These are phyloP conservation scores for Scaptomyza hsui DNA, from an alignment of 1,140 invertebrate species.

Conservation along the genomic window DNA sequence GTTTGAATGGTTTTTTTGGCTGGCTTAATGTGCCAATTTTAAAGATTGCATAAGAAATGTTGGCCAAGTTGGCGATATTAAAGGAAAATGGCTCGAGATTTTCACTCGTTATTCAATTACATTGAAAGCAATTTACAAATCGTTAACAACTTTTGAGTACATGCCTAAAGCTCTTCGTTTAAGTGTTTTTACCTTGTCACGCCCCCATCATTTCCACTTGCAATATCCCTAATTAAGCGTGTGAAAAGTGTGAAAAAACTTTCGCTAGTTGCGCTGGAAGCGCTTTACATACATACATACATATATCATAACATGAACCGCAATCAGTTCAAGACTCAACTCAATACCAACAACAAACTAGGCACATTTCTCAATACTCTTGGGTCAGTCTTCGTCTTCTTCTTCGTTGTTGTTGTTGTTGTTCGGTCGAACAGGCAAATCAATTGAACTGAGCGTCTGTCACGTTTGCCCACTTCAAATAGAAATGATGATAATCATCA, in stretches of 20 bases:
- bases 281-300: constrained; percentile 2
- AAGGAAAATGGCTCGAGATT: no score
- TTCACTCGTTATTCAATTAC: background rate
- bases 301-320: constrained; percentile 30
- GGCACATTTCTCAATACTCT: constrained; percentile 34
- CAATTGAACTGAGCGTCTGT: constrained; percentile 61
- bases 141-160: background rate
- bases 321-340: background rate
- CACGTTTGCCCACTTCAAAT: constrained; percentile 65
- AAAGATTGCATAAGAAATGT: background rate
- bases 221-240: constrained; percentile 29
- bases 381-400: background rate
- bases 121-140: background rate
- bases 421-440: constrained; percentile 38
- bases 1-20: no score
- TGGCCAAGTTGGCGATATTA: background rate
- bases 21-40: no score
- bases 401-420: no score
- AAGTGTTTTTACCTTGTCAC: background rate
- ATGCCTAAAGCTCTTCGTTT: background rate
- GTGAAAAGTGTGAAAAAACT: constrained; percentile 60
- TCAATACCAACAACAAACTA: constrained; percentile 18
- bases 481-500: constrained; percentile 25
- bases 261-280: constrained; percentile 40
- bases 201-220: constrained; percentile 12